phyloP scores from a whole-genome alignment of 2,113 vertebrate species.

The Phyllostomus discolor region DNA sequence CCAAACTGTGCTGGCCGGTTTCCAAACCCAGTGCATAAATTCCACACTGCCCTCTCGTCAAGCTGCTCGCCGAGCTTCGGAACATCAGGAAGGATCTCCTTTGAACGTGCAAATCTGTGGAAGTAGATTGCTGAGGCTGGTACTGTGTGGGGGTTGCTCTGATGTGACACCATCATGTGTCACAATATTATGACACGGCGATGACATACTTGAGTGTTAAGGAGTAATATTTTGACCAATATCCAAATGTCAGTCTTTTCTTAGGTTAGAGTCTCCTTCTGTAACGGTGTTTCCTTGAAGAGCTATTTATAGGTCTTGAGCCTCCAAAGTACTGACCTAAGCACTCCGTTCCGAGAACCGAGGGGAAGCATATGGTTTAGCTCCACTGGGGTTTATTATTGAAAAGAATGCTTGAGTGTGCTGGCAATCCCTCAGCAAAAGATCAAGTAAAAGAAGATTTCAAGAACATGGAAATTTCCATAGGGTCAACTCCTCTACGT shows the following conservation, averaged over 20 bases:
- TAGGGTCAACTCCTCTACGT: not conserved
- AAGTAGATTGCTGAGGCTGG: not conserved
- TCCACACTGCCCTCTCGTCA: conserved; percentile 67
- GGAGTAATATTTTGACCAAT: conserved; percentile 67
- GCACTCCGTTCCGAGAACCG: conserved; percentile 45
- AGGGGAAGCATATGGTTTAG: conserved; percentile 48
- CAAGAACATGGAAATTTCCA: not conserved
- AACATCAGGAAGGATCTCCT: conserved; percentile 43
- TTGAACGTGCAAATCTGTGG: not conserved
- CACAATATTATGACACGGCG: conserved; percentile 47
- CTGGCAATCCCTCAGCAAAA: conserved; percentile 23
- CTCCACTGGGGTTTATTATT: conserved; percentile 44
- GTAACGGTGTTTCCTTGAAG: conserved; percentile 9
- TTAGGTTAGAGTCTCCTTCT: conserved; percentile 35
- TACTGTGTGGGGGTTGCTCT: not conserved
- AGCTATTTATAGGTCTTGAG: conserved; percentile 63
- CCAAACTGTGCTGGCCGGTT: conserved; percentile 64
- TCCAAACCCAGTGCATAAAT: conserved; percentile 72
- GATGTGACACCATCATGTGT: conserved; percentile 1
- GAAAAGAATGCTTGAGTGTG: conserved; percentile 5
- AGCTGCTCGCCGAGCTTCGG: conserved; percentile 52
- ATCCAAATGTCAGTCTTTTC: conserved; percentile 52
- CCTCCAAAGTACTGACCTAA: conserved; percentile 45
- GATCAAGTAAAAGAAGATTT: not conserved
- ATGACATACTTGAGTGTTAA: not conserved